A percentile compares a stretch with the other conserved stretches of the same genome.
phyloP scores from a whole-genome alignment of 1,140 invertebrate genomes.

The Nebria ingens region DNA sequence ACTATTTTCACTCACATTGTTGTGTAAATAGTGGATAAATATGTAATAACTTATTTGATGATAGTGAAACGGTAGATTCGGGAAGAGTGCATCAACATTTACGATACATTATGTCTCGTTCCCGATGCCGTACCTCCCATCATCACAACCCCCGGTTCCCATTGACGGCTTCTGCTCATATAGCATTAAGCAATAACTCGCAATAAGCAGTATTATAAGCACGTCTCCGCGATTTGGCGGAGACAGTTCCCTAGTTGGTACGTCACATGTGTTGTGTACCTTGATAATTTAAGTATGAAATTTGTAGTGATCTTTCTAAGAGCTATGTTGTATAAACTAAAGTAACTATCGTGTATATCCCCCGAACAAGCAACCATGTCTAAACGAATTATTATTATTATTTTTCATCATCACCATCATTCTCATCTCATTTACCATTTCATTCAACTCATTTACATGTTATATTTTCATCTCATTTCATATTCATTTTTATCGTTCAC shows the following conservation, averaged over 20 bases:
- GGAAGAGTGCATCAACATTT: background rate
- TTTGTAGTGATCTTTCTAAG: constrained; percentile 7
- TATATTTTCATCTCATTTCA: too few relatives aligned
- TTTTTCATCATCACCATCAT: background rate
- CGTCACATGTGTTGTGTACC: constrained; percentile 7
- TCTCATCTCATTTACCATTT: constrained; percentile 1
- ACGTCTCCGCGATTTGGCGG: background rate
- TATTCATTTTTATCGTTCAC: background rate
- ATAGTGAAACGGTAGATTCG: background rate
- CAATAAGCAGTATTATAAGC: constrained; percentile 35
- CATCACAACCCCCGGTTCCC: constrained; percentile 6
- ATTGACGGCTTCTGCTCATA: constrained; percentile 22
- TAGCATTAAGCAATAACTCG: constrained; percentile 36
- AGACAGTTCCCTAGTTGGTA: constrained; percentile 2
- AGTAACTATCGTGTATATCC: background rate
- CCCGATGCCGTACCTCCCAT: background rate
- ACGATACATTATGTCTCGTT: background rate
- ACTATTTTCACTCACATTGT: constrained; percentile 5
- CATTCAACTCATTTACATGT: background rate
- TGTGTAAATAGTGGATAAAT: constrained; percentile 1
- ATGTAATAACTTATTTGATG: background rate
- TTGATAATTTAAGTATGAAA: constrained; percentile 3
- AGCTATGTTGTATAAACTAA: background rate
- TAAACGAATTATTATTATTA: background rate
- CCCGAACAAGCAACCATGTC: background rate